phyloP scores from a whole-genome alignment of 2,888 invertebrate genomes.

The Phortica okadai region DNA sequence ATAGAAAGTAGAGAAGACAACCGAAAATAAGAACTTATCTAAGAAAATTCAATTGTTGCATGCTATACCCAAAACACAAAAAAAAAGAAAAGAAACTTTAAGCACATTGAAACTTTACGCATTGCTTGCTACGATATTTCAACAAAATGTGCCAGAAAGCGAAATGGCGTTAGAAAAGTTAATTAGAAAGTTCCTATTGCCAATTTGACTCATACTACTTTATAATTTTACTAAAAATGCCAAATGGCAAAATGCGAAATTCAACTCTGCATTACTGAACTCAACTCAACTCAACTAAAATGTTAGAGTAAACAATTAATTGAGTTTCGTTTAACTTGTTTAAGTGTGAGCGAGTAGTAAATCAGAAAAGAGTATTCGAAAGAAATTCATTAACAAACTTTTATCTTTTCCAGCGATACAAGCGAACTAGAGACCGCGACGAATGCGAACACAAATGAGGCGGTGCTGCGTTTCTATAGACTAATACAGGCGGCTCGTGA shows the following conservation, averaged over 20 bases:
- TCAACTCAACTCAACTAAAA: neutral
- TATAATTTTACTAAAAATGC: neutral
- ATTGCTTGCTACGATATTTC: neutral
- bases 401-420: slow-evolving; percentile 80
- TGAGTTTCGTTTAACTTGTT: neutral
- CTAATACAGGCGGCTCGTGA: slow-evolving; percentile 89
- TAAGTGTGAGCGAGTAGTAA: neutral
- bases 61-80: slow-evolving; percentile 16
- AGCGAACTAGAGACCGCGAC: slow-evolving; percentile 84
- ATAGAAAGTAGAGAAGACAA: neutral
- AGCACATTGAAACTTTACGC: slow-evolving; percentile 37
- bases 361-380: neutral
- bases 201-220: neutral
- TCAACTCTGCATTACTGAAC: neutral
- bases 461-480: slow-evolving; percentile 85
- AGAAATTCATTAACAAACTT: neutral
- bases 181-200: slow-evolving; percentile 54
- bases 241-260: neutral
- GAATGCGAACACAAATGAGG: slow-evolving; percentile 79
- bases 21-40: neutral
- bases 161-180: slow-evolving; percentile 47
- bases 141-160: slow-evolving; percentile 4
- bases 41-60: neutral
- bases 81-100: slow-evolving; percentile 30
- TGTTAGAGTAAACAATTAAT: neutral